phyloP scores from a whole-genome alignment of 2,797 vertebrate genomes.

The Hippoglossus hippoglossus region DNA sequence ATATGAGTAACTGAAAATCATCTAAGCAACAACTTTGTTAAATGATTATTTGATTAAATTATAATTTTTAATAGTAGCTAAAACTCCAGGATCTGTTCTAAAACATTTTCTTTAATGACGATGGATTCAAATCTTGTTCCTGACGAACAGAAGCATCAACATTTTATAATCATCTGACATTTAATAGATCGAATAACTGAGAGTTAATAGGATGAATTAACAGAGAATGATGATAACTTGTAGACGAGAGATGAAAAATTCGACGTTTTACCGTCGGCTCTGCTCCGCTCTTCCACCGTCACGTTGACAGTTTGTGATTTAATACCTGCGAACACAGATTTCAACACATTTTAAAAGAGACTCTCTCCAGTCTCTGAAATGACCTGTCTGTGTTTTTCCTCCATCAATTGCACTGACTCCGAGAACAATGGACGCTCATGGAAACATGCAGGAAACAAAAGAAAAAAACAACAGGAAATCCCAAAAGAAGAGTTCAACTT shows the following conservation, averaged over 20 bases:
- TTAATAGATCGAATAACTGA: too few species aligned
- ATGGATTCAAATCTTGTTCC: too few species aligned
- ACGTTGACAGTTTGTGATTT: conserved; percentile 31
- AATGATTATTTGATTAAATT: too few species aligned
- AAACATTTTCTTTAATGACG: too few species aligned
- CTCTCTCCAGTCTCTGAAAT: neutral
- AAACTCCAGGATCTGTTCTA: too few species aligned
- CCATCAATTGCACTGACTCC: neutral
- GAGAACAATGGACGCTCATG: conserved; percentile 32
- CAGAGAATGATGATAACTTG: neutral
- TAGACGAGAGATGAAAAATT: too few species aligned
- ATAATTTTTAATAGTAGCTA: too few species aligned
- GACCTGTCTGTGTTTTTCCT: neutral
- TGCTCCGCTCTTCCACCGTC: neutral
- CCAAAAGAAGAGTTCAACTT: neutral
- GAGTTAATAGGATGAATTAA: neutral
- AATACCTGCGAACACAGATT: conserved; percentile 36
- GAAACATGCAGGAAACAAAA: conserved; percentile 7
- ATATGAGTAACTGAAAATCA: too few species aligned
- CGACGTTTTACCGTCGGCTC: conserved; percentile 37
- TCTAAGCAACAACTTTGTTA: too few species aligned
- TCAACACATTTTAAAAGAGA: neutral
- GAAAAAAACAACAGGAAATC: neutral
- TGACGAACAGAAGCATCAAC: too few species aligned
- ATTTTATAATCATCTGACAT: too few species aligned